Base-by-base conservation (phyloP, 1,140 invertebrate genomes). In the Pinna nobilis region DNA sequence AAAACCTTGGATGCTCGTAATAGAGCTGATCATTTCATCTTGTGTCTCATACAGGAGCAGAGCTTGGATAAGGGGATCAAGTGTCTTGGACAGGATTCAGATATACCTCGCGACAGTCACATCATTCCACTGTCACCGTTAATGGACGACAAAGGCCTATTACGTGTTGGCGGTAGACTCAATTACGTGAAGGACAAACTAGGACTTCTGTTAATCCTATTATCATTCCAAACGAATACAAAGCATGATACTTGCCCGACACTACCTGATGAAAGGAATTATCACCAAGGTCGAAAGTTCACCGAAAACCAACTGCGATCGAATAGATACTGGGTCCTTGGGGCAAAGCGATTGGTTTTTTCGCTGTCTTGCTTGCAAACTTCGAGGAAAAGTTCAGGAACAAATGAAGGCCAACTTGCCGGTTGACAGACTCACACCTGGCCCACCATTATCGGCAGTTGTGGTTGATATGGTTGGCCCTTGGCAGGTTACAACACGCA, bases 401-500 rank as follows among this genome's bases (percentile, higher is more conserved):
- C 75, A 77, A 39, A 72, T 67, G 23, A 77, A 77, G 74, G 70
- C 64, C 2, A 47, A 76, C 41, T 49, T 79, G 15, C 74, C 78
- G 9, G 37, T 49, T 20, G 74, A 77, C 5, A n/a, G 74, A 55
- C 7, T 67, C 0, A 33, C 61, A 53, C n/a, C 63, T 23, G 35
- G 65, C 32, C 61, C 70, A 18, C 70, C 70, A 4, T 73, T 73
- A 20, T 57, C 59, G 9, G 15, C 61, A 25, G 64, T 70, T 41
- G 76, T 71, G 0, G 33, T 80, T 32, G 78, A 78, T 51, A 39
- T 20, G 23, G 78, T 80, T 60, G 72, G 80, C 18, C 80, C 78
- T 13, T 64, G 66, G 33, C 5, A 68, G 15, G 47, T 39, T 7
- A 30, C 25, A 2, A 57, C 53, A 3, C 11, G 53, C 13, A 33